Percentiles rank a stretch among this genome's conserved stretches.
Conservation (phyloP, 2,113 vertebrate species). For the Struthio camelus region DNA sequence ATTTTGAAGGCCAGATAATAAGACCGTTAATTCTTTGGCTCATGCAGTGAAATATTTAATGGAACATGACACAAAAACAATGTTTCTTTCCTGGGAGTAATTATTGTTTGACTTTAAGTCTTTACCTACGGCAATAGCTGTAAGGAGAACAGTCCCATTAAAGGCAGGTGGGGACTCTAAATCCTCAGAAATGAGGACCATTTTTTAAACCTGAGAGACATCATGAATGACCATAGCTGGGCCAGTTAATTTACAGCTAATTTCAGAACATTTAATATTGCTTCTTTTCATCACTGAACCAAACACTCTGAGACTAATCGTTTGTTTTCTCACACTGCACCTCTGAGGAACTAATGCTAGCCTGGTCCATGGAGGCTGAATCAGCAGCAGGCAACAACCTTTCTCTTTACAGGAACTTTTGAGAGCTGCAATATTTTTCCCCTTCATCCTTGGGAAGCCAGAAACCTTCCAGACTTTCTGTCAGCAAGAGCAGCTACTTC, state of each 20-base stretch:
- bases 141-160: slow-evolving; percentile 34
- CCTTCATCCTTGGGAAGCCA: not conserved
- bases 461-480: not conserved
- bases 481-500: not conserved
- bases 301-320: not conserved
- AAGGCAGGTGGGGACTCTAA: slow-evolving; percentile 22
- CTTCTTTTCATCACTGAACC: not conserved
- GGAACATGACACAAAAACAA: slow-evolving; percentile 63
- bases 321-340: not conserved
- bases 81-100: slow-evolving; percentile 49
- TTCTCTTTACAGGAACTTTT: not conserved
- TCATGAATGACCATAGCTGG: not conserved
- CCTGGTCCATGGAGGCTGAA: rapidly evolving
- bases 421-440: not conserved
- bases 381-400: not conserved
- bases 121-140: slow-evolving; percentile 37
- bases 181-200: not conserved
- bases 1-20: slow-evolving; percentile 47
- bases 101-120: slow-evolving; percentile 46
- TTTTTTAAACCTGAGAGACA: slow-evolving; percentile 6
- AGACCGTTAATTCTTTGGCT: slow-evolving; percentile 46
- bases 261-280: not conserved
- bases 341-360: not conserved
- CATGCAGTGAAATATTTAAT: slow-evolving; percentile 44
- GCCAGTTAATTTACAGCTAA: not conserved